Conservation (phyloP, 2,888 invertebrate species). For the Xestia xanthographa region DNA sequence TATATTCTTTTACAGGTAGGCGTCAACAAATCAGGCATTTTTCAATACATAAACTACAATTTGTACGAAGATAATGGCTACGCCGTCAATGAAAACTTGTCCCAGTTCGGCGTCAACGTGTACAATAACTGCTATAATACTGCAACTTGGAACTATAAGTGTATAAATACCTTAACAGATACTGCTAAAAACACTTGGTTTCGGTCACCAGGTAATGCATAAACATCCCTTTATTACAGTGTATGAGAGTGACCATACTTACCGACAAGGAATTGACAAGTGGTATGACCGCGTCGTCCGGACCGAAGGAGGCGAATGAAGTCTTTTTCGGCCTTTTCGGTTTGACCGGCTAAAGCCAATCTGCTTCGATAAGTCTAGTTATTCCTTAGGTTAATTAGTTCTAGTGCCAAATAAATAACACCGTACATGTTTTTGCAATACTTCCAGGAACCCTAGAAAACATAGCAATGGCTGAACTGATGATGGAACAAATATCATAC, state of each 20-base stretch:
- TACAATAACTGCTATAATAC: conserved; percentile 74
- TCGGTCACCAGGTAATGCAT: conserved; percentile 75
- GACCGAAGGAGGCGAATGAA: neutral
- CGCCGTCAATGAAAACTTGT: conserved; percentile 72
- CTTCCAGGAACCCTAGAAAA: conserved; percentile 87
- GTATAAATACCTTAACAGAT: conserved; percentile 75
- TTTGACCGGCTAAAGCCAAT: neutral
- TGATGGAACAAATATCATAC: conserved; percentile 92
- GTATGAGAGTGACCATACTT: neutral
- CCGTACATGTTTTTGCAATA: neutral
- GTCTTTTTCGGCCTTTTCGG: neutral
- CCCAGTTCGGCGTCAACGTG: conserved; percentile 44
- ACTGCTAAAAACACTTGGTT: conserved; percentile 77
- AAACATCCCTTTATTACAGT: neutral
- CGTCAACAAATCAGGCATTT: conserved; percentile 83
- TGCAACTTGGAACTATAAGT: conserved; percentile 72
- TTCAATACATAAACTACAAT: conserved; percentile 87
- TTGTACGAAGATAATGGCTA: conserved; percentile 88
- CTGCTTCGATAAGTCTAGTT: neutral
- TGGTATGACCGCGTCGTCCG: neutral
- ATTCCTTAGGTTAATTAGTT: neutral
- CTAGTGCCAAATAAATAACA: neutral
- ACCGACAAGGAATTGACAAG: neutral
- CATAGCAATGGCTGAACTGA: conserved; percentile 89
- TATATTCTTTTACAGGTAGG: conserved; percentile 66